phyloP scores from a whole-genome alignment of 1,140 invertebrate genomes.

The Lethocerus indicus region DNA sequence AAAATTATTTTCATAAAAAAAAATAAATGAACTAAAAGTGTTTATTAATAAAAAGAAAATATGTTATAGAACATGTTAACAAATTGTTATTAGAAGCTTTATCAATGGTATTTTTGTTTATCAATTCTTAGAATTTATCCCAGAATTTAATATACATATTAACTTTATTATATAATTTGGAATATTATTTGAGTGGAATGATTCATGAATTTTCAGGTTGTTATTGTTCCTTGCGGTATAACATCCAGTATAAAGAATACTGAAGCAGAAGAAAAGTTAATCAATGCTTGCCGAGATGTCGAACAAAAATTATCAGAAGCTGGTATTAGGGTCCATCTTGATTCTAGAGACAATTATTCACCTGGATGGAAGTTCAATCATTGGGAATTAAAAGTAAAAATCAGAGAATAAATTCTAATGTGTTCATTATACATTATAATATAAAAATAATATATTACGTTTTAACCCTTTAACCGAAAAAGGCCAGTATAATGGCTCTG shows the following conservation, averaged over 20 bases:
- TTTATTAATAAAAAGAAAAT: no score
- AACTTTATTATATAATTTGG: background rate
- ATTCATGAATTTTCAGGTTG: conserved; percentile 35
- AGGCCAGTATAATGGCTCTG: background rate
- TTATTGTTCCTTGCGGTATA: conserved; percentile 94
- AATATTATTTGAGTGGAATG: background rate
- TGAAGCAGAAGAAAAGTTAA: conserved; percentile 49
- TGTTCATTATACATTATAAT: background rate
- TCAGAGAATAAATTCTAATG: background rate
- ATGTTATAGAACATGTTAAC: no score
- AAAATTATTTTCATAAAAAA: no score
- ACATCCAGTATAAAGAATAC: conserved; percentile 58
- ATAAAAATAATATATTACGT: background rate
- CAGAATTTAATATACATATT: background rate
- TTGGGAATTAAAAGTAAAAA: conserved; percentile 85
- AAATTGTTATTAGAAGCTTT: conserved; percentile 3
- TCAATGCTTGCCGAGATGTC: conserved; percentile 52
- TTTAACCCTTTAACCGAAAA: background rate
- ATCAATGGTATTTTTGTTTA: background rate
- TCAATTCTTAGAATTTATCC: background rate
- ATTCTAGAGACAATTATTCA: conserved; percentile 90
- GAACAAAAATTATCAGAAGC: conserved; percentile 35
- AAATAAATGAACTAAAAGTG: no score
- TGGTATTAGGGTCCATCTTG: conserved; percentile 57
- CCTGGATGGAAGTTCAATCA: conserved; percentile 99